A percentile compares a stretch with the other conserved stretches of the same genome.
phyloP scores from a whole-genome alignment of 2,797 vertebrate genomes.

The Synaphobranchus kaupii region DNA sequence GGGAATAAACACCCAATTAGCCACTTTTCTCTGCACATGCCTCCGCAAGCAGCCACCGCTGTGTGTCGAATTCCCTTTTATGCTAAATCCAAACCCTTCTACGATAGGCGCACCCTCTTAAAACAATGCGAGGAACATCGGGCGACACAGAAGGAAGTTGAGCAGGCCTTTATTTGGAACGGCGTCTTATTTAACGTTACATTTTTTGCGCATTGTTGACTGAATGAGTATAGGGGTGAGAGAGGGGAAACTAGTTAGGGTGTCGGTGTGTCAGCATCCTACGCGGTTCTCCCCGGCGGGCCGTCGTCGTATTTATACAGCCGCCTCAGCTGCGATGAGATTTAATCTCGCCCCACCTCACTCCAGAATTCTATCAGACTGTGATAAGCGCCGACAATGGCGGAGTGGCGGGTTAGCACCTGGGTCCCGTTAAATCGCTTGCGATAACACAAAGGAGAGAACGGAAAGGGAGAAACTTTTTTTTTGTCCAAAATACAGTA shows the following conservation, averaged over 20 bases:
- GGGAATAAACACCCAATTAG: neutral
- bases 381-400: neutral
- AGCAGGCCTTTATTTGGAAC: neutral
- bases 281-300: neutral
- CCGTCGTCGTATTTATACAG: neutral
- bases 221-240: neutral
- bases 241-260: neutral
- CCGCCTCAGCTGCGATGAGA: neutral
- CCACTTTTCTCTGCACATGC: neutral
- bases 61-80: neutral
- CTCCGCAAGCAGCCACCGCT: neutral
- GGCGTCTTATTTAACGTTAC: neutral
- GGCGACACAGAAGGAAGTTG: neutral
- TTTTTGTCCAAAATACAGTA: neutral
- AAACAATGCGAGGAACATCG: neutral
- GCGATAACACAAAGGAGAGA: neutral
- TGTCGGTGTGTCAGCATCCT: neutral
- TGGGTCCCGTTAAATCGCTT: neutral
- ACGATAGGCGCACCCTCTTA: neutral
- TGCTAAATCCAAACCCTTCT: neutral
- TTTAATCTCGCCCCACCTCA: neutral
- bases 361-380: constrained; percentile 1
- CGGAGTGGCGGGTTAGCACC: neutral
- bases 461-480: neutral
- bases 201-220: neutral